phyloP scores from a whole-genome alignment of 2,113 vertebrate species.

The Coracopsis vasa region DNA sequence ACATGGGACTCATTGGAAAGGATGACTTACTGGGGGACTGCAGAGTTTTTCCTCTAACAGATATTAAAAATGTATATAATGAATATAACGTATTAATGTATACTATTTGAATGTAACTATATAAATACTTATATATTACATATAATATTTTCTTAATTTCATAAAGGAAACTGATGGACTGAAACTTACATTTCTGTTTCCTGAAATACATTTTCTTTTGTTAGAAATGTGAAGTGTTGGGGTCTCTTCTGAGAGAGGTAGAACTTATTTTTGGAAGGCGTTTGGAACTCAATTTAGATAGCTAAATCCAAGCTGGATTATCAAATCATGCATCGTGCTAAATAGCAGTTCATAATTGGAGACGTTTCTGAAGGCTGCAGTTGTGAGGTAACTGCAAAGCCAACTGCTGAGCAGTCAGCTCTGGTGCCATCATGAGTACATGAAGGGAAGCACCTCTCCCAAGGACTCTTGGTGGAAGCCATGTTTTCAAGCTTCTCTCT shows the following conservation, averaged over 20 bases:
- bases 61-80: neutral
- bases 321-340: fast-evolving
- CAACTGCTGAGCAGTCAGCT: neutral
- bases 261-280: neutral
- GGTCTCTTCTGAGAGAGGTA: neutral
- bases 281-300: neutral
- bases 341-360: neutral
- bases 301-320: neutral
- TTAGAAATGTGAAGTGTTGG: neutral
- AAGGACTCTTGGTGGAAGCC: neutral
- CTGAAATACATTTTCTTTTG: neutral
- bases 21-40: neutral
- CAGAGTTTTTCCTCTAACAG: neutral
- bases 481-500: neutral
- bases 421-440: conserved; percentile 21
- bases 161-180: neutral
- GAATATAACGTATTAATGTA: neutral
- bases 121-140: neutral
- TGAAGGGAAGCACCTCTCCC: neutral
- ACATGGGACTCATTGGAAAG: neutral
- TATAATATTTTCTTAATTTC: neutral
- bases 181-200: neutral
- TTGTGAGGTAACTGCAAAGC: neutral
- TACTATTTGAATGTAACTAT: neutral
- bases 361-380: neutral